Conservation (phyloP, 2,113 vertebrate species). For the Phoenicopterus ruber region DNA sequence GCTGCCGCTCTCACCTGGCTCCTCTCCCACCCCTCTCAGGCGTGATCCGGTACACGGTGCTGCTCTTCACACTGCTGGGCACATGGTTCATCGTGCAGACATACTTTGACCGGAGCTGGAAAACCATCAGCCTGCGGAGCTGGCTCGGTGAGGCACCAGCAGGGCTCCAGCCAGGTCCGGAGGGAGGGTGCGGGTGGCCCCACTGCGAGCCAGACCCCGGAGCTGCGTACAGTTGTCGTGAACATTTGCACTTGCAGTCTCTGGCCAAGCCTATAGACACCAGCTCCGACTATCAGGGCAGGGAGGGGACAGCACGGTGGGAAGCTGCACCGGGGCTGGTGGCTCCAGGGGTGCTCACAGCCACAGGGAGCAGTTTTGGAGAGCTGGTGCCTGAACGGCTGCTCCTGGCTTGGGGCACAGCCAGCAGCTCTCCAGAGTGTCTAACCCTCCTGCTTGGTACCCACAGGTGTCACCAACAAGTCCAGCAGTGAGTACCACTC, state of each 20-base stretch:
- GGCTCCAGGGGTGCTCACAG: background rate
- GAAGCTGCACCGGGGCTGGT: background rate
- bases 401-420: background rate
- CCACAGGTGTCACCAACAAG: background rate
- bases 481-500: background rate
- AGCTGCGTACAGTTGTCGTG: background rate
- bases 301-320: background rate
- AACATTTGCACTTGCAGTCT: background rate
- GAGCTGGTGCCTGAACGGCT: background rate
- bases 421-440: background rate
- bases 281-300: background rate
- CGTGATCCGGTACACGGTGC: background rate
- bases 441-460: background rate
- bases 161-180: accelerated
- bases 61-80: conserved; percentile 2
- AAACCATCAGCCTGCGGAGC: conserved; percentile 25
- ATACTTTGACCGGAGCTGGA: background rate
- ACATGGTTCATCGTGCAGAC: conserved; percentile 4
- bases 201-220: background rate
- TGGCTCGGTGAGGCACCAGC: background rate
- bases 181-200: background rate
- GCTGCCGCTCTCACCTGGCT: background rate
- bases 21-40: background rate
- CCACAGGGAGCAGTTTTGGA: background rate
- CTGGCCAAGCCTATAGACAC: background rate